Evolutionary conservation across 2,888 invertebrate species (phyloP).

Genomic region (Diaprepes abbreviatus): DNA sequence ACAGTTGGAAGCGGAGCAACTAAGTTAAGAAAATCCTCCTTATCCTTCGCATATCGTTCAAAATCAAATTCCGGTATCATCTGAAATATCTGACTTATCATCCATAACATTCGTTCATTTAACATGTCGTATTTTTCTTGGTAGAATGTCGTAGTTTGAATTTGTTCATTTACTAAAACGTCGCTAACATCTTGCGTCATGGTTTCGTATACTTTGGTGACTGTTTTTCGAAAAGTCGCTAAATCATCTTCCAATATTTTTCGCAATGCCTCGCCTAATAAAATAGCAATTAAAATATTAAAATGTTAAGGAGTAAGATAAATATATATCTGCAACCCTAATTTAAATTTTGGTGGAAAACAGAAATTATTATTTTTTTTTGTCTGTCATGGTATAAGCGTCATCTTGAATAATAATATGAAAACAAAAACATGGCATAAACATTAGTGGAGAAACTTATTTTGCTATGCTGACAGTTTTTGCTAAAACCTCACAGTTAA

Average conservation of each 20-base stretch:
- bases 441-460: no score
- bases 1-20: constrained; percentile 56
- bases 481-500: no score
- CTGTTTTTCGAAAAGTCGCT: constrained; percentile 60
- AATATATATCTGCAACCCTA: no score
- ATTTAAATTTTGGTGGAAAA: no score
- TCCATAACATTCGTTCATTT: constrained; percentile 61
- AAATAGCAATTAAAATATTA: background rate
- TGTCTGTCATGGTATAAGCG: no score
- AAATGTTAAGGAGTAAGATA: no score
- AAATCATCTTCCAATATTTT: constrained; percentile 62
- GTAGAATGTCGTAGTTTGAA: constrained; percentile 61
- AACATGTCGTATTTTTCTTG: constrained; percentile 58
- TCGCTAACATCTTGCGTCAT: constrained; percentile 66
- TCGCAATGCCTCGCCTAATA: constrained; percentile 57
- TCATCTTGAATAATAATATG: no score
- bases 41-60: constrained; percentile 59
- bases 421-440: no score
- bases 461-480: no score
- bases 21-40: constrained; percentile 57
- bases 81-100: constrained; percentile 62
- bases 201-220: constrained; percentile 64
- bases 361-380: no score
- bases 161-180: constrained; percentile 65
- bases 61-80: constrained; percentile 64